phyloP scores from a whole-genome alignment of 2,888 invertebrate genomes.

The Coelopa pilipes region DNA sequence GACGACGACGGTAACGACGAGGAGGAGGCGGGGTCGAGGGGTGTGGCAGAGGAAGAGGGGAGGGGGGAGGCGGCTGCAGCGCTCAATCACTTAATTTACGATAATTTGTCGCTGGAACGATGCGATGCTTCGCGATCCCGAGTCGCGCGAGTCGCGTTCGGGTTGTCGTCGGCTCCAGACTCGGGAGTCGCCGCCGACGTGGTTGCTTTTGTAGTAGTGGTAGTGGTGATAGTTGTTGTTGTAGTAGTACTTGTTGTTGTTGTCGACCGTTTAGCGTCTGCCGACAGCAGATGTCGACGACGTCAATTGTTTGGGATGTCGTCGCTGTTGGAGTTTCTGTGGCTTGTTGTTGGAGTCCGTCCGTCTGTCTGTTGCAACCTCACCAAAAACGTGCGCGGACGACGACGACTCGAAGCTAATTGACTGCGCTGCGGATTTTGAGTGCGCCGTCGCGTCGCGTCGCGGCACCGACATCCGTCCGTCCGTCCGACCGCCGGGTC shows the following conservation, averaged over 20 bases:
- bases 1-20: neutral
- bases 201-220: conserved; percentile 4
- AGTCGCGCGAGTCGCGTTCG: conserved; percentile 15
- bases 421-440: neutral
- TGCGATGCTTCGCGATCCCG: neutral
- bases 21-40: neutral
- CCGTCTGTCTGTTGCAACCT: too few species aligned
- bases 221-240: conserved; percentile 11
- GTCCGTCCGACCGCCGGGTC: neutral
- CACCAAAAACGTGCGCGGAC: too few species aligned
- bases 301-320: neutral
- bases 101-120: conserved; percentile 33
- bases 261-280: too few species aligned
- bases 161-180: too few species aligned
- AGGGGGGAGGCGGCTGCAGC: neutral
- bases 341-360: too few species aligned
- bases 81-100: conserved; percentile 34
- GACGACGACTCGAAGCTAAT: neutral
- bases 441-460: neutral
- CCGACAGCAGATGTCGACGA: conserved; percentile 4
- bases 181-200: too few species aligned
- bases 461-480: neutral
- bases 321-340: too few species aligned
- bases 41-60: neutral
- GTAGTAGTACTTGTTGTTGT: too few species aligned